Evolutionary conservation across 1,140 invertebrate genomes (phyloP).

Genomic region (Papilio glaucus): DNA sequence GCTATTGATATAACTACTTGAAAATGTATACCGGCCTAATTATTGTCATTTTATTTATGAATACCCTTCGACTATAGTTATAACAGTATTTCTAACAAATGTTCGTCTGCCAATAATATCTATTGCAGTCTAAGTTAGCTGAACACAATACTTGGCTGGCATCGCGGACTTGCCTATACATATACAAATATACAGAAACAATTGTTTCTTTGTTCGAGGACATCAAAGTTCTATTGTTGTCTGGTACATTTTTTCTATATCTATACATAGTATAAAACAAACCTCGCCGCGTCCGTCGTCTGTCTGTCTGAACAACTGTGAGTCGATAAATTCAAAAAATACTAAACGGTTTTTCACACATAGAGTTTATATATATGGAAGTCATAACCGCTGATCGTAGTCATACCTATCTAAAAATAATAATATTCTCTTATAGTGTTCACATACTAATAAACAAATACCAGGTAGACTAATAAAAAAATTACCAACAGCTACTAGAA

Average conservation of each 20-base stretch:
- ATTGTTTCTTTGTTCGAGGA: slow-evolving; percentile 2
- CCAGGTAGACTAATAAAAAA: background rate
- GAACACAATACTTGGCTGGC: slow-evolving; percentile 2
- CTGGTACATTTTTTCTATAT: background rate
- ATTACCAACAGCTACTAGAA: background rate
- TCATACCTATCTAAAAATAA: no score
- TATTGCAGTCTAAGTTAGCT: slow-evolving; percentile 12
- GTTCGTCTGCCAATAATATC: slow-evolving; percentile 13
- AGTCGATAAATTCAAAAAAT: background rate
- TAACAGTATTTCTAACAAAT: background rate
- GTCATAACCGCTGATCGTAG: no score
- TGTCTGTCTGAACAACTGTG: background rate
- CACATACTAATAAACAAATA: background rate
- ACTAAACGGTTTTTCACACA: background rate
- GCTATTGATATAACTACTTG: no score
- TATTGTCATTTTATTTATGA: background rate
- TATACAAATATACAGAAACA: background rate
- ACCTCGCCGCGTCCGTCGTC: background rate
- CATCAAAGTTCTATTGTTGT: slow-evolving; percentile 7
- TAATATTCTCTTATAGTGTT: no score
- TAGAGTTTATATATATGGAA: no score
- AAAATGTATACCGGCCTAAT: background rate
- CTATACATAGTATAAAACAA: background rate
- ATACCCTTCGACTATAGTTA: background rate
- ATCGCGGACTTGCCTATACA: background rate